Evolutionary conservation across 2,888 invertebrate species (phyloP).

Genomic region (Drosophila nr. fundita): DNA sequence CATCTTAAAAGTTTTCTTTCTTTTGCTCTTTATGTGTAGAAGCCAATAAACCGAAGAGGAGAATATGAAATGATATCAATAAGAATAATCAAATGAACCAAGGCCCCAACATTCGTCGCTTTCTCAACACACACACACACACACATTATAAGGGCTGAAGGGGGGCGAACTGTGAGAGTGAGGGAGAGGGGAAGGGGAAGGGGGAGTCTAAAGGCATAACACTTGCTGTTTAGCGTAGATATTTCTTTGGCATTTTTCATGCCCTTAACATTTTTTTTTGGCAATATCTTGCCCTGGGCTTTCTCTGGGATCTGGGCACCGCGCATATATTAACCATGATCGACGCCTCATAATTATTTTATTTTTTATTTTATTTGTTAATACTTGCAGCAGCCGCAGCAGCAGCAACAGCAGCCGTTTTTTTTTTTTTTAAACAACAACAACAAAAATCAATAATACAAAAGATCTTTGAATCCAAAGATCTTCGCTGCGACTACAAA

Average conservation of each 20-base stretch:
- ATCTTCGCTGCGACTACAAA: slow-evolving; percentile 44
- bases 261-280: slow-evolving; percentile 41
- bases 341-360: slow-evolving; percentile 66
- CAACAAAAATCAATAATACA: slow-evolving; percentile 72
- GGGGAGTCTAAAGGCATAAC: slow-evolving; percentile 14
- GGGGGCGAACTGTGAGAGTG: background rate
- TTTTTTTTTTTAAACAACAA: slow-evolving; percentile 1
- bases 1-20: slow-evolving; percentile 43
- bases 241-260: slow-evolving; percentile 2
- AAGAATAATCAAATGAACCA: slow-evolving; percentile 43
- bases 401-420: background rate
- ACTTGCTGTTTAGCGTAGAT: slow-evolving; percentile 37
- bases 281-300: slow-evolving; percentile 62
- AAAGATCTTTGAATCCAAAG: slow-evolving; percentile 53
- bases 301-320: slow-evolving; percentile 15
- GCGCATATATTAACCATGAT: slow-evolving; percentile 60
- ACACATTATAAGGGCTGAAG: background rate
- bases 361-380: slow-evolving; percentile 16
- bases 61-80: slow-evolving; percentile 45
- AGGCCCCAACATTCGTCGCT: slow-evolving; percentile 32
- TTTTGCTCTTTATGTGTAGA: slow-evolving; percentile 16
- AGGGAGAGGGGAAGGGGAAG: background rate
- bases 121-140: slow-evolving; percentile 26
- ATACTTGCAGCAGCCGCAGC: slow-evolving; percentile 12
- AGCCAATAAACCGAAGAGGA: slow-evolving; percentile 28